Base-by-base conservation (phyloP, 2,113 vertebrate genomes). In the Porphyrio hochstetteri region DNA sequence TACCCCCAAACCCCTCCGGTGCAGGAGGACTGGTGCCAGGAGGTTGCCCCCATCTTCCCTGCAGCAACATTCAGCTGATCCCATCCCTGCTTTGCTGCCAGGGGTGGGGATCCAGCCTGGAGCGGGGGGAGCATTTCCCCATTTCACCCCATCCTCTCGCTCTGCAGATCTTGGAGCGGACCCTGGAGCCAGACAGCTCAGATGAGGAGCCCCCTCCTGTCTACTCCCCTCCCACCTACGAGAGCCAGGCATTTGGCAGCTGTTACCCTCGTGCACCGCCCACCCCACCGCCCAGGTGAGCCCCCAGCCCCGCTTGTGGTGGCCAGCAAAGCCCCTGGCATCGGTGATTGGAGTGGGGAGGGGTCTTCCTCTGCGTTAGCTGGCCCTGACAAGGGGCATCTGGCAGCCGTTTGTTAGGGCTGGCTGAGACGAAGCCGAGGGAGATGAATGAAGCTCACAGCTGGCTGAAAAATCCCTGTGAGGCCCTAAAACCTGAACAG, bases 121-220 rank as follows among this genome's bases (percentile, higher is more conserved):
- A 46, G 44, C 17, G 7, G 0, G 0, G 9, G 59, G 33, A 60
- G 33, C 4, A 3, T 44, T 57, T 56, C 57, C 42, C 19, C 3
- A 1, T 5, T 15, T 42, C 10, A 94, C 36, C 9, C 60, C 2
- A 0, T 33, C 35, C 55, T 91, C 75, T 72, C 10, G 1, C 86
- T 35, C 82, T 67, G 48, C 85, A 99, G 99, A 99, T 99, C 94
- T 82, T 99, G 97, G 99, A 99, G 97, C 97, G 99, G 89, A 99
- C 99, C 18, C 96, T 99, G 93, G 99, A 99, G 96, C 99, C 99
- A 0, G 99, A 99, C 92, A 99, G 99, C 86, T 99, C 99, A 0
- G 99, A 99, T 1, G 99, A 99, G 96, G 99, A 99, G 93, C 99
- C 99, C 1, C 99, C 99, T 27, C 99, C 99, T 1, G 99, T 99